These are phyloP conservation scores for Napeogenes inachia DNA, from an alignment of 2,888 invertebrate genomes.

Conservation along the genomic window DNA sequence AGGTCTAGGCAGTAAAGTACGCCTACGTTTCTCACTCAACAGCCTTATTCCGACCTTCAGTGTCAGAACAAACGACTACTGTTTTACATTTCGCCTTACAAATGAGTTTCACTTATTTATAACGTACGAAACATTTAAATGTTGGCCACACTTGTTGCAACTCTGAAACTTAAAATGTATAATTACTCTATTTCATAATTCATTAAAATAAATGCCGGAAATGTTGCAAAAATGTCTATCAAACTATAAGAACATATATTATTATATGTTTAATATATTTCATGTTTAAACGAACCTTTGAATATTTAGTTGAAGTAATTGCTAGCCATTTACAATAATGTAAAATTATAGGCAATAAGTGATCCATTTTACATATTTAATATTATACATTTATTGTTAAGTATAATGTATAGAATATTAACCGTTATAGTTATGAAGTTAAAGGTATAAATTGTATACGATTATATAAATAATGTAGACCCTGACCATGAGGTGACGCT, in stretches of 20 bases:
- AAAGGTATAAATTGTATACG: slow-evolving; percentile 16
- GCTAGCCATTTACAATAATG: too few species aligned
- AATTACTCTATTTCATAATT: slow-evolving; percentile 2
- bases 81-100: slow-evolving; percentile 24
- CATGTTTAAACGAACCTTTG: neutral
- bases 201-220: slow-evolving; percentile 3
- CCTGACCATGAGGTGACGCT: slow-evolving; percentile 28
- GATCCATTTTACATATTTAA: too few species aligned
- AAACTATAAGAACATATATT: neutral
- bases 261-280: neutral
- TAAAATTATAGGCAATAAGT: too few species aligned
- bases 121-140: slow-evolving; percentile 1
- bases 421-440: slow-evolving; percentile 5
- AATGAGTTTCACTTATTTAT: slow-evolving; percentile 12
- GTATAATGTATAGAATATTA: slow-evolving; percentile 6
- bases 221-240: slow-evolving; percentile 1
- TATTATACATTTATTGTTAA: neutral
- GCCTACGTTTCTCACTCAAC: slow-evolving; percentile 34
- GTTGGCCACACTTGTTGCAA: neutral
- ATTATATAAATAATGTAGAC: slow-evolving; percentile 13
- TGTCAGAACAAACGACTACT: slow-evolving; percentile 26
- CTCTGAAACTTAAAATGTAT: neutral
- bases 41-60: slow-evolving; percentile 34
- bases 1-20: slow-evolving; percentile 25
- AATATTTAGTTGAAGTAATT: too few species aligned